phyloP scores from a whole-genome alignment of 2,797 vertebrate species.

The Acanthurus leucopareius region DNA sequence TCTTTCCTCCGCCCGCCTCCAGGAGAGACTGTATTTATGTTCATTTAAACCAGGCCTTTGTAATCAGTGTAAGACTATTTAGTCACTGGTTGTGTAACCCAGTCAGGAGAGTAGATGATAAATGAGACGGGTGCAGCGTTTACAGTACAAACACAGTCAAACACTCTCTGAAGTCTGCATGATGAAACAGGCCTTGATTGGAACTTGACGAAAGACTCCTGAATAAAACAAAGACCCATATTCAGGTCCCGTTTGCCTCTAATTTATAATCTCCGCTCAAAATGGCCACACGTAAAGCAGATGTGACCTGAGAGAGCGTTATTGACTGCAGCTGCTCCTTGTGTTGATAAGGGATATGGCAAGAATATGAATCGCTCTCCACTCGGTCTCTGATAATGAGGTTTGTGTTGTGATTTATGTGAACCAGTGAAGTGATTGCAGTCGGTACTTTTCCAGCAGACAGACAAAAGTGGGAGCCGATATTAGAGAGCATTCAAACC shows the following conservation, averaged over 20 bases:
- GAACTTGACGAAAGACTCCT: constrained; percentile 50
- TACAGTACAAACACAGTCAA: background rate
- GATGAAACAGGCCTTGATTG: constrained; percentile 42
- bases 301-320: constrained; percentile 27
- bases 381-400: constrained; percentile 31
- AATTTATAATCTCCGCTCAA: constrained; percentile 29
- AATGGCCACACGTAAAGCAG: constrained; percentile 35
- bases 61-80: constrained; percentile 20
- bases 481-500: constrained; percentile 34
- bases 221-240: constrained; percentile 29
- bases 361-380: constrained; percentile 28
- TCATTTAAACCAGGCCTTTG: constrained; percentile 29
- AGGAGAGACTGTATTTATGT: constrained; percentile 12
- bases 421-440: constrained; percentile 57
- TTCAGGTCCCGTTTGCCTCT: constrained; percentile 19
- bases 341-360: constrained; percentile 29
- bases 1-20: background rate
- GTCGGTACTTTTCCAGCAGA: constrained; percentile 28
- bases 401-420: constrained; percentile 41
- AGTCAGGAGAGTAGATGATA: background rate
- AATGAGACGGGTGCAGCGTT: constrained; percentile 1
- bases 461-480: constrained; percentile 22
- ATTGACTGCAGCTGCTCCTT: constrained; percentile 14
- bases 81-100: constrained; percentile 5
- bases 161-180: background rate